Evolutionary conservation across 2,888 invertebrate genomes (phyloP).

Genomic region (Sphaeridia pumilis): DNA sequence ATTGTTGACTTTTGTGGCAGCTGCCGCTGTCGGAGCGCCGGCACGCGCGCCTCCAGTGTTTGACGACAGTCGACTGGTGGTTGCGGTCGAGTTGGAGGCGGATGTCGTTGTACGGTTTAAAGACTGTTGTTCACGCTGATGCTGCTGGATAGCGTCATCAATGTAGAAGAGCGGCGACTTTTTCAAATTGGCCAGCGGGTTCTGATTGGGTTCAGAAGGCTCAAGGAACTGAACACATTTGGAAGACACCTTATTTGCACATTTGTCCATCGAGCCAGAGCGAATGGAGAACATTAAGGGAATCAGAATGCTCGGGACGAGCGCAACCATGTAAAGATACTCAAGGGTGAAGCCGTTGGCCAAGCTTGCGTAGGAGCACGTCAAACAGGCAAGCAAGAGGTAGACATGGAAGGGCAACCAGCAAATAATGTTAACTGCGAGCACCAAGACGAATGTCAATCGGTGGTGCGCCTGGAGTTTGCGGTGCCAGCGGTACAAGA

Average conservation of each 20-base stretch:
- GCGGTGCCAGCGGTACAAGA: slow-evolving; percentile 29
- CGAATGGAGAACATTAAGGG: slow-evolving; percentile 33
- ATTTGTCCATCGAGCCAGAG: slow-evolving; percentile 27
- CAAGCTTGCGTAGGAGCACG: slow-evolving; percentile 24
- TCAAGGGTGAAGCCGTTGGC: slow-evolving; percentile 27
- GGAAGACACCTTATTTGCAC: slow-evolving; percentile 26
- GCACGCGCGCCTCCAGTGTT: neutral
- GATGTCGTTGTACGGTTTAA: neutral
- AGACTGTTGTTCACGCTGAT: slow-evolving; percentile 5
- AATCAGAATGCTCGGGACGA: slow-evolving; percentile 28
- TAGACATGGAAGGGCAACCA: slow-evolving; percentile 33
- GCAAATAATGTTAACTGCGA: slow-evolving; percentile 27
- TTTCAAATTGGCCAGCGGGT: slow-evolving; percentile 5
- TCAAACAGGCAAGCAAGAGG: slow-evolving; percentile 27
- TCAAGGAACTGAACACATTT: slow-evolving; percentile 22
- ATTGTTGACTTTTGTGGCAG: too few species aligned
- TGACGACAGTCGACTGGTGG: neutral
- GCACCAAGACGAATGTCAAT: slow-evolving; percentile 25
- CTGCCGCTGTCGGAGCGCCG: too few species aligned
- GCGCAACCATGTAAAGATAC: slow-evolving; percentile 31
- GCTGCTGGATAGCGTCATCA: slow-evolving; percentile 21
- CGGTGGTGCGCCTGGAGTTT: slow-evolving; percentile 30
- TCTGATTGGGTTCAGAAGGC: slow-evolving; percentile 5
- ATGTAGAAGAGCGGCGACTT: slow-evolving; percentile 31
- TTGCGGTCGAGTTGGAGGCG: neutral